Base-by-base conservation (phyloP, 2,113 vertebrate genomes). In the Lepus americanus region DNA sequence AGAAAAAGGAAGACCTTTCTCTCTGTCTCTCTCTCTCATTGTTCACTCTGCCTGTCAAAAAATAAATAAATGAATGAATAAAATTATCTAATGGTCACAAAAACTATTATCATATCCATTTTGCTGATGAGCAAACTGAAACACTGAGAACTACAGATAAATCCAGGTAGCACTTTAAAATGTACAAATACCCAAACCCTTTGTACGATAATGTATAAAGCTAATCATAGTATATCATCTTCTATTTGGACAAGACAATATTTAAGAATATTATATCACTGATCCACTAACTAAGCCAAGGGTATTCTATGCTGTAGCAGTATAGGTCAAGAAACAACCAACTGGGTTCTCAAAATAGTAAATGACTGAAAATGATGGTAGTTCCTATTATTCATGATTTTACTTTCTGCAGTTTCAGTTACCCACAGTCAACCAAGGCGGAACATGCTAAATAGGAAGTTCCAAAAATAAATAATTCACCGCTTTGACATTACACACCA, bases 221-320 rank as follows among this genome's bases (percentile, higher is more conserved):
- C 11, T 27, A 61, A 79, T 83, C 14, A 70, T 22, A 90, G 9
- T 39, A 39, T 88, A 67, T 44, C 0, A 12, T 31, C 19, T 49
- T 61, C 83, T 80, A 74, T 3, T 72, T 51, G 80, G 63, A 55
- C 81, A 95, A 90, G 66, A 4, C 11, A 70, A 13, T 2, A 78
- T 69, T 89, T 81, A 84, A 55, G 51, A 39, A 76, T 83, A 70
- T 85, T 53, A 94, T 0, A 93, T 17, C 29, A 63, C 94, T 94
- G 78, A 90, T 94, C 55, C 84, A 94, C 23, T 36, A 90, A 93
- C 36, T 78, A 87, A 96, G 25, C n/a, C 31, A 87, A 92, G 36
- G 89, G 92, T 9, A 95, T 13, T 49, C 14, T 19, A 10, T 87
- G 9, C 19, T 29, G 61, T 25, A 22, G 61, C 72, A 97, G 64